Conservation (phyloP, 2,113 vertebrate genomes). For the Silurus glanis region DNA sequence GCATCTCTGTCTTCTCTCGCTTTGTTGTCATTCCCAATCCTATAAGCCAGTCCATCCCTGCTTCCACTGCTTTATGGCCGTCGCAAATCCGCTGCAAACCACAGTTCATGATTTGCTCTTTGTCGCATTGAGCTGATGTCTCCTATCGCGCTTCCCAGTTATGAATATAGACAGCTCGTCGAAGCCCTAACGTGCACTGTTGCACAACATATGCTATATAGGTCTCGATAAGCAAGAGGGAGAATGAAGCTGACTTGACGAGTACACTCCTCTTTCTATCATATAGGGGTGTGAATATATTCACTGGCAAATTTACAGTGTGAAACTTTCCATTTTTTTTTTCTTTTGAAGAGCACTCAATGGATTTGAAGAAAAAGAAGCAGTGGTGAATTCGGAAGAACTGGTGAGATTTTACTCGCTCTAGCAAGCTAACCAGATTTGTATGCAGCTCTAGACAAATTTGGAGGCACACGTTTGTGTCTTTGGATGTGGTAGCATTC, state of each 20-base stretch:
- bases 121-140: constrained; percentile 69
- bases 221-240: constrained; percentile 66
- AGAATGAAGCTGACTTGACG: constrained; percentile 50
- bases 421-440: neutral
- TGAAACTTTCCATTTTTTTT: constrained; percentile 16
- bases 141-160: constrained; percentile 69
- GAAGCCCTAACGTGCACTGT: constrained; percentile 59
- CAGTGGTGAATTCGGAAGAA: neutral
- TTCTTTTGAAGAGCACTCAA: neutral
- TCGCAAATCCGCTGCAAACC: constrained; percentile 71
- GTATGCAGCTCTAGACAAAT: neutral
- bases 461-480: too few relatives aligned
- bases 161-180: constrained; percentile 64
- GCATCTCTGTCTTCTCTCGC: constrained; percentile 25
- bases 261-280: constrained; percentile 42
- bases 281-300: constrained; percentile 46
- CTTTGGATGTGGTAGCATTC: too few relatives aligned
- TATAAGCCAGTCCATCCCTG: constrained; percentile 67
- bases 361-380: neutral
- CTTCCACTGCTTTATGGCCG: constrained; percentile 68
- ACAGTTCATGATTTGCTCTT: constrained; percentile 66
- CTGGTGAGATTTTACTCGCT: neutral
- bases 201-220: constrained; percentile 69
- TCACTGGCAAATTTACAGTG: constrained; percentile 46
- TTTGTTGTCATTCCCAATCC: constrained; percentile 31